A percentile compares a stretch with the other conserved stretches of the same genome.
Conservation (phyloP, 2,888 invertebrate species). For the Erannis defoliaria region DNA sequence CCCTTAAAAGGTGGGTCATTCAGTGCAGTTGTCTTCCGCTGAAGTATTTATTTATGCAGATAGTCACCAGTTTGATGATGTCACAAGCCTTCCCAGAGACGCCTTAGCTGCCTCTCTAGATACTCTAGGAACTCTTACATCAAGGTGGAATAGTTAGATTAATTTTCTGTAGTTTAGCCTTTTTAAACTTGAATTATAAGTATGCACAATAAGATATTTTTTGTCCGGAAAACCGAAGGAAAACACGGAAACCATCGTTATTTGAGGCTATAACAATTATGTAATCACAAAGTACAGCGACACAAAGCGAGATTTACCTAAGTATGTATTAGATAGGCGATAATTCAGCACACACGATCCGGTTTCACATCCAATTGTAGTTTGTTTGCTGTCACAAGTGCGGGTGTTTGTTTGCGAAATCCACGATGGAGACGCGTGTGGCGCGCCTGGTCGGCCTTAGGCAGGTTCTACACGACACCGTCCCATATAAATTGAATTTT, state of each 20-base stretch:
- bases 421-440: constrained; percentile 19
- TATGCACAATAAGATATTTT: too few relatives aligned
- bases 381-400: constrained; percentile 32
- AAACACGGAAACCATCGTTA: background rate
- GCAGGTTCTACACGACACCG: background rate
- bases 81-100: too few relatives aligned
- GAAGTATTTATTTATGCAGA: too few relatives aligned
- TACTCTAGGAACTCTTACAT: too few relatives aligned
- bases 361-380: constrained; percentile 29
- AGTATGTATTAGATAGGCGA: constrained; percentile 19
- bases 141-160: too few relatives aligned
- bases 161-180: too few relatives aligned
- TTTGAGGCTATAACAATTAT: background rate
- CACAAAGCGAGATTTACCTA: constrained; percentile 16
- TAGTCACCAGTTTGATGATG: too few relatives aligned
- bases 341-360: constrained; percentile 31
- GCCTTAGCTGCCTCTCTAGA: too few relatives aligned
- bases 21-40: too few relatives aligned
- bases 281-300: constrained; percentile 1
- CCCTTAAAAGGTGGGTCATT: too few relatives aligned
- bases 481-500: too few relatives aligned
- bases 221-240: background rate
- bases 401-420: constrained; percentile 20
- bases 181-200: too few relatives aligned
- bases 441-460: background rate